A percentile compares a stretch with the other conserved stretches of the same genome.
These are phyloP conservation scores for Conus canariensis DNA, from an alignment of 2,888 invertebrate species.

Conservation along the genomic window DNA sequence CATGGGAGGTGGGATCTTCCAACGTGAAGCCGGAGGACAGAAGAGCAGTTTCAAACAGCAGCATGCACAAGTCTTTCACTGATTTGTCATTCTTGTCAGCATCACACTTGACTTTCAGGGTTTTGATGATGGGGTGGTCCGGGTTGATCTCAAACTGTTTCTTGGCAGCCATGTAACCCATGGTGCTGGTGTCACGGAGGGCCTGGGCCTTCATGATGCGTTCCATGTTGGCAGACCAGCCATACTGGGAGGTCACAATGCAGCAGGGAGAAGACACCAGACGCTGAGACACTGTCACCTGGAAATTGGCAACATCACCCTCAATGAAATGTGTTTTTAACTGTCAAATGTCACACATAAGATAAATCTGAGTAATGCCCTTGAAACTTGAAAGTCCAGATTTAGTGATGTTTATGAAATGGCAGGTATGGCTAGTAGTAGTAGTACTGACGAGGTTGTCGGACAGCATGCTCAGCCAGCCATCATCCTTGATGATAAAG, in stretches of 20 bases:
- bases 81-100: slow-evolving; percentile 99
- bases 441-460: no score
- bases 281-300: slow-evolving; percentile 95
- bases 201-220: slow-evolving; percentile 99
- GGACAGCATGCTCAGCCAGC: no score
- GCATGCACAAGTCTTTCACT: slow-evolving; percentile 96
- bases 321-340: no score
- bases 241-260: slow-evolving; percentile 98
- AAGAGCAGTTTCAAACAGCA: slow-evolving; percentile 96
- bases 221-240: slow-evolving; percentile 99
- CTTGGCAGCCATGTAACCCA: slow-evolving; percentile 99
- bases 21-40: slow-evolving; percentile 97
- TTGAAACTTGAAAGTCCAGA: no score
- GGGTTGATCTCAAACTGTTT: slow-evolving; percentile 99
- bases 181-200: slow-evolving; percentile 96
- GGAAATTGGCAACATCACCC: slow-evolving; percentile 39
- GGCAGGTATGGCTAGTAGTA: no score
- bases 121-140: slow-evolving; percentile 95
- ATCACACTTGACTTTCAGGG: slow-evolving; percentile 93
- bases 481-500: no score
- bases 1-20: slow-evolving; percentile 93
- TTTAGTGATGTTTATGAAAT: no score
- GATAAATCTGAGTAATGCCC: no score
- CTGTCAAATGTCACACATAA: no score
- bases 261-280: slow-evolving; percentile 98